Evolutionary conservation across 64 coral and sea anemone genomes (phyloP), one percentile per base, ranked within the genome.

Genomic region (Porites australiensis): DNA sequence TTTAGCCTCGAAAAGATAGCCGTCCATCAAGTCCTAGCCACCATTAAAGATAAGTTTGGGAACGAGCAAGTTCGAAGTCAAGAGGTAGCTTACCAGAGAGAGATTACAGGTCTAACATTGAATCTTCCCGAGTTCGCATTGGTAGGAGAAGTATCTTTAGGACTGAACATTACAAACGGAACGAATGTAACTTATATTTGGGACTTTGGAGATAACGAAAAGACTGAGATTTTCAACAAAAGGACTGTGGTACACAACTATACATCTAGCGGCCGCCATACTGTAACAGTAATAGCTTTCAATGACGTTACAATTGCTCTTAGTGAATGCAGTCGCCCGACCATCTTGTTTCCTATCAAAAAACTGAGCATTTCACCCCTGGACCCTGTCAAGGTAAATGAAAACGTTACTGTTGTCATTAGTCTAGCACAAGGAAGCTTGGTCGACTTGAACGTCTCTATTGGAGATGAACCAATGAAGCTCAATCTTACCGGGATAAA

Each of bases 111-210:
- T 45, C 68, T 94, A 16, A 51, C 50, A 16, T 19, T 89, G 22
- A 9, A 77, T 13, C 3, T 77, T 43, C 87, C 92, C 12, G 78
- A 94, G 74, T 83, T 44, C 75, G 70, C 74, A 4, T 53, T 89
- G 57, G 52, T 74, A 0, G 52, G 14, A 4, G 64, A 53, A n/a
- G 3, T 83, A 37, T 8, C 9, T 5, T 75, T 94, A 51, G 77
- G 2, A 47, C 14, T 89, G 48, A 84, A 74, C 3, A 88, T 89
- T 48, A 84, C 87, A 11, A 58, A 80, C 15, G 87, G 92, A 44
- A 94, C 87, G 12, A 27, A 69, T 43, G 92, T 94, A 9, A 89
- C 58, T 54, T 94, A 83, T 21, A 82, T 64, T 18, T 75, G 87
- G 86, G 14, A 85, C 23, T 84, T 89, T 10, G 92, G 92, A 18